These are phyloP conservation scores for Thysanoteuthis rhombus DNA, from an alignment of 2,888 invertebrate species.

Conservation along the genomic window DNA sequence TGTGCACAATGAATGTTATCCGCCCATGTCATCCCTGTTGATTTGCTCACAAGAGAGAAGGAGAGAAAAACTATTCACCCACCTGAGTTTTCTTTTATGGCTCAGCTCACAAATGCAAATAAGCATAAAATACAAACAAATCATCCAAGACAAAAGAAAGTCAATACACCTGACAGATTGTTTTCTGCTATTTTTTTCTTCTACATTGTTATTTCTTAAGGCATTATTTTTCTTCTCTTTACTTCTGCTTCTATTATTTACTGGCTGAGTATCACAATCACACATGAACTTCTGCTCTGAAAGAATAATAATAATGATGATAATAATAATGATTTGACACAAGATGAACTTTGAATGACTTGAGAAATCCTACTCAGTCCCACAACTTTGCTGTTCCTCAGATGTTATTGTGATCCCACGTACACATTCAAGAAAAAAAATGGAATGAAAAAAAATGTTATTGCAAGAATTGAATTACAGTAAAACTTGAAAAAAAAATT, in stretches of 20 bases:
- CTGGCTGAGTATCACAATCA: background rate
- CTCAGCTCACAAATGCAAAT: background rate
- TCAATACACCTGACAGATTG: background rate
- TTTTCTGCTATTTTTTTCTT: background rate
- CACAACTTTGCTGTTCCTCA: background rate
- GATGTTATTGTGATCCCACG: too few relatives aligned
- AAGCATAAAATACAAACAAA: background rate
- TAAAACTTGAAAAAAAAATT: background rate
- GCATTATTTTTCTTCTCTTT: background rate
- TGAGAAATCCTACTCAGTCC: background rate
- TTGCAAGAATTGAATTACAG: background rate
- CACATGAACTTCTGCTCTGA: background rate
- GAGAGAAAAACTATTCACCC: background rate
- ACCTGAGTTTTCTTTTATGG: background rate
- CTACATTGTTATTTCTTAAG: background rate
- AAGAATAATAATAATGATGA: background rate
- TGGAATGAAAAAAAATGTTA: background rate
- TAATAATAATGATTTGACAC: background rate
- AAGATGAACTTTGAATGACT: background rate
- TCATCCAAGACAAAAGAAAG: background rate
- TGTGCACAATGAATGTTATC: background rate
- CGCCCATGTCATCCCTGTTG: background rate
- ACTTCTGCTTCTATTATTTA: background rate
- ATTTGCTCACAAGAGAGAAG: background rate
- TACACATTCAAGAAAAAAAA: background rate